Evolutionary conservation across 2,113 vertebrate species (phyloP).

Genomic region (Dicentrarchus labrax): DNA sequence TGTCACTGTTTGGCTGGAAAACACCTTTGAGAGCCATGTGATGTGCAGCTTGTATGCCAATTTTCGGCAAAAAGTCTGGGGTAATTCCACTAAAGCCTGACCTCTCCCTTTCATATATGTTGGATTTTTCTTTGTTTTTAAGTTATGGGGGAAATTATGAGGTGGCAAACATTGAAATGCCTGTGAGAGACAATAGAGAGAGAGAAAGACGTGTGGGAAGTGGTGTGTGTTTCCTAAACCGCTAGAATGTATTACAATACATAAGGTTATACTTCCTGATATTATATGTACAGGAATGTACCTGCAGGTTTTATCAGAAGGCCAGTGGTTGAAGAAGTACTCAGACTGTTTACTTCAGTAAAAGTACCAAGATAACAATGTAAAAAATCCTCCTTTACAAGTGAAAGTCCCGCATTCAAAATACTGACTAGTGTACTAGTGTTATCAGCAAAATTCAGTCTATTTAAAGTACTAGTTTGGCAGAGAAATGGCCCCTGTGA

Average conservation of each 20-base stretch:
- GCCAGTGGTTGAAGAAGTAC: background rate
- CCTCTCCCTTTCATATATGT: conserved; percentile 12
- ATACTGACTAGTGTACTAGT: background rate
- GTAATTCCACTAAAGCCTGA: conserved; percentile 66
- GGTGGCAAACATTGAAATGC: background rate
- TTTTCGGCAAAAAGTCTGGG: conserved; percentile 46
- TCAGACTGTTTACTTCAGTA: background rate
- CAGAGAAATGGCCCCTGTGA: background rate
- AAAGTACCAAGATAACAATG: background rate
- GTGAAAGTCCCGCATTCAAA: background rate
- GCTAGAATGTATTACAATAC: conserved; percentile 2
- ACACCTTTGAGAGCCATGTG: conserved; percentile 68
- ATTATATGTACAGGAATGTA: background rate
- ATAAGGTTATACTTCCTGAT: background rate
- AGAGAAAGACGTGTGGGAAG: background rate
- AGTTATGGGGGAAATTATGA: conserved; percentile 11
- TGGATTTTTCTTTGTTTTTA: conserved; percentile 38
- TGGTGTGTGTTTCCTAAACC: background rate
- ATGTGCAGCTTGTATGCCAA: conserved; percentile 18
- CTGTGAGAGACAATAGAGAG: background rate
- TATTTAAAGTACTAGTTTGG: background rate
- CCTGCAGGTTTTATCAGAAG: background rate
- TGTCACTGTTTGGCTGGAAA: conserved; percentile 71
- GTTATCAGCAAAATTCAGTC: background rate
- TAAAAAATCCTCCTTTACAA: background rate